Evolutionary conservation across 2,797 vertebrate genomes (phyloP).

Genomic region (Microctenopoma lineatum): DNA sequence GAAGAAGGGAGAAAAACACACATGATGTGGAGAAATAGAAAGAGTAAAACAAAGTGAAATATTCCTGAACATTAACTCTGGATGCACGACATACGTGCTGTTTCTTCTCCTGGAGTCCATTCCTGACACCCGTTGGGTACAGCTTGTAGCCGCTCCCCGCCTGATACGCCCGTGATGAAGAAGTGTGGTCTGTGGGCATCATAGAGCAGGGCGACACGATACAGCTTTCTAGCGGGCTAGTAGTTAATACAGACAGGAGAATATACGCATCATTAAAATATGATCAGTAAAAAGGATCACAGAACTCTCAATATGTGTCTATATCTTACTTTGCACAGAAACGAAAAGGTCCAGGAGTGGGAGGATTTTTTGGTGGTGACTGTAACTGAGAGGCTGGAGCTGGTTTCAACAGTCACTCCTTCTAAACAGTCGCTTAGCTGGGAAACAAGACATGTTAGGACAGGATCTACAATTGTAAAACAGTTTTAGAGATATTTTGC

Average conservation of each 20-base stretch:
- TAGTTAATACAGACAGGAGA: background rate
- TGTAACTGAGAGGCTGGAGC: conserved; percentile 92
- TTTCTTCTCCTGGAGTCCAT: conserved; percentile 91
- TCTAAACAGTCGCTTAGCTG: conserved; percentile 96
- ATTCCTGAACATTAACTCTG: background rate
- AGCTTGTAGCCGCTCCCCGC: conserved; percentile 90
- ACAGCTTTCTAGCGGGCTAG: conserved; percentile 93
- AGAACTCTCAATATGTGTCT: background rate
- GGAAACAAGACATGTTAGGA: background rate
- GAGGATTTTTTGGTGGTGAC: conserved; percentile 96
- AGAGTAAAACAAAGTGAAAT: background rate
- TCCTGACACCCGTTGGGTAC: conserved; percentile 92
- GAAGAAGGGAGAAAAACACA: background rate
- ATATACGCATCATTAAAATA: background rate
- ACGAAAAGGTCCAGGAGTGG: conserved; percentile 96
- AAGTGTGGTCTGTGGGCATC: conserved; percentile 99
- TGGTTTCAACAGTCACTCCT: conserved; percentile 94
- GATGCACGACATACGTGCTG: conserved; percentile 64
- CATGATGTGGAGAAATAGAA: background rate
- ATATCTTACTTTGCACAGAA: conserved; percentile 94
- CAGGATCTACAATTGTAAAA: background rate
- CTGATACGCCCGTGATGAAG: conserved; percentile 92
- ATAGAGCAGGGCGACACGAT: conserved; percentile 95
- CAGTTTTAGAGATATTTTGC: background rate
- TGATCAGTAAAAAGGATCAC: background rate